Conservation (phyloP, 2,888 invertebrate species). For the Lypha dubia region DNA sequence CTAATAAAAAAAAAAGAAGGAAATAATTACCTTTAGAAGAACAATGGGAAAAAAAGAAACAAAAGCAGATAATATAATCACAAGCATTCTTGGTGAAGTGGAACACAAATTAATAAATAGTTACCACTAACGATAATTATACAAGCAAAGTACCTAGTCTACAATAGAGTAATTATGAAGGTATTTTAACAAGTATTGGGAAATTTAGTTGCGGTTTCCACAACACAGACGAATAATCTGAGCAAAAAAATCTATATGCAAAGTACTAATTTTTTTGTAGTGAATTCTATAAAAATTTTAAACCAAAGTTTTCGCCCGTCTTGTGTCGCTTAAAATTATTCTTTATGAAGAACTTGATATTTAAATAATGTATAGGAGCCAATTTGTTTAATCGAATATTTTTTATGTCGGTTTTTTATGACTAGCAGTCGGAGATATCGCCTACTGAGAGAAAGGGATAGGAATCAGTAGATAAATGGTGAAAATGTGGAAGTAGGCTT, state of each 20-base stretch:
- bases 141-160: conserved; percentile 17
- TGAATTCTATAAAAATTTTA: too few relatives aligned
- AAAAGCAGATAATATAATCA: conserved; percentile 36
- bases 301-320: too few relatives aligned
- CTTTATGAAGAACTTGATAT: background rate
- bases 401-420: too few relatives aligned
- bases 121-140: background rate
- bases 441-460: too few relatives aligned
- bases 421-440: too few relatives aligned
- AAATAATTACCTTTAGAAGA: conserved; percentile 32
- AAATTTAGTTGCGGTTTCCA: background rate
- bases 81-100: conserved; percentile 7
- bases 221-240: too few relatives aligned
- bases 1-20: conserved; percentile 7
- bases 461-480: too few relatives aligned
- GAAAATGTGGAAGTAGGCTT: too few relatives aligned
- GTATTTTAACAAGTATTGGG: background rate
- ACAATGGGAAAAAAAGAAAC: conserved; percentile 34
- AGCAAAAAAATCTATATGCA: too few relatives aligned
- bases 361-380: background rate
- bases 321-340: background rate
- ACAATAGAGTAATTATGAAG: conserved; percentile 1
- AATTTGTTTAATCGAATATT: background rate
- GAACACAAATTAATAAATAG: conserved; percentile 3
- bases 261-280: too few relatives aligned